These are phyloP conservation scores for Eremophila alpestris DNA, from an alignment of 2,797 vertebrate species.

Conservation along the genomic window DNA sequence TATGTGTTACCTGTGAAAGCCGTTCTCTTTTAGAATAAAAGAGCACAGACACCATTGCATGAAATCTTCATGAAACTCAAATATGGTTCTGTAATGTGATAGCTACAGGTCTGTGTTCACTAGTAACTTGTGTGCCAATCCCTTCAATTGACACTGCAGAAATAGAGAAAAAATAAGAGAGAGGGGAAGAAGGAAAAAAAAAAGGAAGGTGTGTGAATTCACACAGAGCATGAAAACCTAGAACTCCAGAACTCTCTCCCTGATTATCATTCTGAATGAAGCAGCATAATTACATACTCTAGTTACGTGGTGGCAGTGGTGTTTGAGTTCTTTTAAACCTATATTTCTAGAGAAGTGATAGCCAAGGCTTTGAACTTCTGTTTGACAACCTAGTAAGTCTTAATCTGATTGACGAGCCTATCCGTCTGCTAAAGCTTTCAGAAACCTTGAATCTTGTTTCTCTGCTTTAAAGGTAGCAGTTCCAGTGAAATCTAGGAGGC, in stretches of 20 bases:
- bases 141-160: not conserved
- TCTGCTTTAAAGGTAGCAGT: conserved; percentile 31
- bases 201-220: not conserved
- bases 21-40: not conserved
- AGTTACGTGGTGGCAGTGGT: not conserved
- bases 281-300: not conserved
- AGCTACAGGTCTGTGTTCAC: not conserved
- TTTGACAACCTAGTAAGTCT: not conserved
- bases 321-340: conserved; percentile 31
- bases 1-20: conserved; percentile 16
- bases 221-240: not conserved
- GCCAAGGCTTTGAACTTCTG: not conserved
- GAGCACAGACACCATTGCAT: conserved; percentile 13
- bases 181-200: too few species aligned
- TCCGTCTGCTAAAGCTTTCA: not conserved
- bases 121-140: not conserved
- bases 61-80: not conserved
- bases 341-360: not conserved
- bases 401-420: not conserved
- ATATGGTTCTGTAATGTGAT: not conserved
- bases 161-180: not conserved
- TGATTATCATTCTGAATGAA: not conserved
- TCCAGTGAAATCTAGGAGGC: conserved; percentile 33
- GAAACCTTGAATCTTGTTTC: conserved; percentile 36
- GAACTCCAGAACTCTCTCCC: not conserved